Percentiles rank a stretch among this genome's conserved stretches.
Conservation (phyloP, 2,888 invertebrate genomes). For the Dryobotodes eremita region DNA sequence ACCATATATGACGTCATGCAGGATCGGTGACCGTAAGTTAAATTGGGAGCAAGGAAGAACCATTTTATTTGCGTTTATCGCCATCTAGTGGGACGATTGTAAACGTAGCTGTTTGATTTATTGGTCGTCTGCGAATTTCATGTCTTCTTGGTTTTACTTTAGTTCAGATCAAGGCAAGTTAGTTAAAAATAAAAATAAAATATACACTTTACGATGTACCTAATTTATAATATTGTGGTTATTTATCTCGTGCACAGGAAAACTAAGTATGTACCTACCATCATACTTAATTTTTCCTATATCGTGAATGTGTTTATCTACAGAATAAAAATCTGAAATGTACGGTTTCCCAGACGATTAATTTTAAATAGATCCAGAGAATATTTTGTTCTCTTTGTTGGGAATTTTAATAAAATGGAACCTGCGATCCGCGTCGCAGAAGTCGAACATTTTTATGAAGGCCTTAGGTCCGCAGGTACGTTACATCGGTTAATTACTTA, state of each 20-base stretch:
- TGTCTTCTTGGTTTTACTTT: conserved; percentile 15
- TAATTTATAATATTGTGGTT: no score
- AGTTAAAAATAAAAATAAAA: background rate
- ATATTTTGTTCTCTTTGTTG: background rate
- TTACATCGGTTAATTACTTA: background rate
- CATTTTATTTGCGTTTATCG: conserved; percentile 43
- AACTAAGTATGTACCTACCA: background rate
- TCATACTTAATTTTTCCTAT: background rate
- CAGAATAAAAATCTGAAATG: background rate
- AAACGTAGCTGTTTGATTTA: conserved; percentile 42
- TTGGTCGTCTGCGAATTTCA: conserved; percentile 40
- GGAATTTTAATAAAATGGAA: background rate
- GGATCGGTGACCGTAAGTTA: conserved; percentile 58
- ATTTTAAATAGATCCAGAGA: background rate
- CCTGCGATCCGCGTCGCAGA: background rate
- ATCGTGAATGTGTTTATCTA: background rate
- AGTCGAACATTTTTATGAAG: background rate
- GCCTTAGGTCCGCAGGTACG: no score
- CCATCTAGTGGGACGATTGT: conserved; percentile 54
- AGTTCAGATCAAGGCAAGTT: background rate
- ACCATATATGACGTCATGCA: conserved; percentile 48
- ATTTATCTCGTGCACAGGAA: background rate
- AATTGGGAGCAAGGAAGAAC: conserved; percentile 60
- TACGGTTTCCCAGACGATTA: background rate
- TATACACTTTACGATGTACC: background rate